A percentile compares a stretch with the other conserved stretches of the same genome.
Conservation (phyloP, 1,140 invertebrate genomes). For the Drosophila obscura region DNA sequence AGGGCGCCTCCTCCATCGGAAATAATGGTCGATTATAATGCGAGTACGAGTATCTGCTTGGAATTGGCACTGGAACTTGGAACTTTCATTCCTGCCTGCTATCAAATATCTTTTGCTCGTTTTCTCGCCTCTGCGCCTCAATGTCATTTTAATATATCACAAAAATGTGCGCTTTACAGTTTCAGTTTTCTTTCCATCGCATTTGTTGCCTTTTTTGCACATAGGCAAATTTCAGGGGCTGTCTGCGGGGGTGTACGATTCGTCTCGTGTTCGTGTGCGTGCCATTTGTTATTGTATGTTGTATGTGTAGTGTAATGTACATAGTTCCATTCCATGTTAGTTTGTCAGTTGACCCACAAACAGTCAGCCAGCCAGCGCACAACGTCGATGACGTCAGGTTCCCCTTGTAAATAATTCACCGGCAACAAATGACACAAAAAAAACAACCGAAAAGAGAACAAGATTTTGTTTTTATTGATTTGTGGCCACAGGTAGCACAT, state of each 20-base stretch:
- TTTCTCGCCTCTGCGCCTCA: constrained; percentile 40
- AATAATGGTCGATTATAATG: constrained; percentile 32
- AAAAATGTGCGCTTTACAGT: constrained; percentile 58
- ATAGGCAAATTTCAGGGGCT: constrained; percentile 36
- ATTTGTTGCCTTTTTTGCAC: constrained; percentile 65
- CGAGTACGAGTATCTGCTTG: no score
- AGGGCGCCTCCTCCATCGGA: constrained; percentile 3
- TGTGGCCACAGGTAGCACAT: constrained; percentile 59
- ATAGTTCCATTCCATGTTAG: constrained; percentile 4
- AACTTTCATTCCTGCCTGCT: constrained; percentile 26
- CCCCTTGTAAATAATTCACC: constrained; percentile 54
- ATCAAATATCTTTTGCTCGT: constrained; percentile 40
- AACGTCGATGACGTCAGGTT: constrained; percentile 67
- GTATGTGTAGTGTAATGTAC: no score
- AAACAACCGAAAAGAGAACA: constrained; percentile 12
- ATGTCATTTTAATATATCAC: constrained; percentile 78
- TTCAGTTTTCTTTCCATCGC: constrained; percentile 60
- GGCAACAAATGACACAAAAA: constrained; percentile 65
- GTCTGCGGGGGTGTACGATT: constrained; percentile 24
- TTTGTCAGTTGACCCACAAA: constrained; percentile 78
- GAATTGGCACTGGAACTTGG: no score
- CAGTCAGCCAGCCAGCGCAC: constrained; percentile 33
- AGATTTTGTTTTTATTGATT: constrained; percentile 39
- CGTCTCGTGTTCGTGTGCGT: constrained; percentile 30
- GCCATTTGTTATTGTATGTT: constrained; percentile 60